Base-by-base conservation (phyloP, 2,888 invertebrate species). In the Eristalis tenax region DNA sequence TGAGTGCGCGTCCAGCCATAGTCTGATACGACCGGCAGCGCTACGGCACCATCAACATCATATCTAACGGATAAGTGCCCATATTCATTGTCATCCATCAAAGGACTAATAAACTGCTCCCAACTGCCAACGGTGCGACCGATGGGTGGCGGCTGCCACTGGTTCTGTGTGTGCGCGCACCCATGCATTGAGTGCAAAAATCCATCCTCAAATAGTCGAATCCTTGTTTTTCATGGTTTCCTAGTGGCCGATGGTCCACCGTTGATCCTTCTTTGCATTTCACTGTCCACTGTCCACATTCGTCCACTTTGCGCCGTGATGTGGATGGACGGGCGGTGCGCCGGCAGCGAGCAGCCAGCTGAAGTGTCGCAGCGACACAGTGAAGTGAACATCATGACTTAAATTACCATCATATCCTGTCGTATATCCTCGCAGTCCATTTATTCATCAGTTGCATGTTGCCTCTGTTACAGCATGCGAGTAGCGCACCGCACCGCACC, bases 341-440 rank as follows among this genome's bases (percentile, higher is more conserved):
- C 15, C 43, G 5, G 5, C 43, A 15, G n/a, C 13, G n/a, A 15
- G 18, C 22, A 73, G 64, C 23, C 83, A 63, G 70, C 65, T 74
- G 75, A 82, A 83, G 83, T 83, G 83, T 83, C 83, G 75, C 78
- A 57, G 73, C 85, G 65, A 74, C 85, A 73, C 84, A 82, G 71
- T 73, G 83, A 87, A 87, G 87, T 87, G 87, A 83, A 80, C 83
- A 80, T 83, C 87, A 87, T 83, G 87, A 87, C 87, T 87, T 80
- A 87, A 87, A 87, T 87, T 87, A 87, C 87, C 87, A 87, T 87
- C 83, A 87, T 87, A 87, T 87, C 87, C 83, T 80, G 87, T 87
- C 83, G 87, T 87, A 87, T 87, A 87, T 87, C 83, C 87, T 87
- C 87, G 87, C 87, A 87, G 87, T 87, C 87, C 87, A 87, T 87